phyloP scores from a whole-genome alignment of 2,113 vertebrate genomes.

The Arothron firmamentum region DNA sequence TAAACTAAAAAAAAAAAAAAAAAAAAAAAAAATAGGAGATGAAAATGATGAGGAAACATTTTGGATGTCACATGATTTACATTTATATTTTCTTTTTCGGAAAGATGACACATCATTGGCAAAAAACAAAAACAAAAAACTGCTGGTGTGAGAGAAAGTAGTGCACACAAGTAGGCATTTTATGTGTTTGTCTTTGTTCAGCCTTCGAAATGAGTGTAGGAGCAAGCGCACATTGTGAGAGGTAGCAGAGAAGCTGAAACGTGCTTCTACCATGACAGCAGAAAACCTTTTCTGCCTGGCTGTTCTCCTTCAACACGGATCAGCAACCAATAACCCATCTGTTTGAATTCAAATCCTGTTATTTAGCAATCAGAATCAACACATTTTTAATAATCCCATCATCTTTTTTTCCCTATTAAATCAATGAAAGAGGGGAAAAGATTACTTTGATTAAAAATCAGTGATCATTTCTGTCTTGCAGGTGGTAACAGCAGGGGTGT shows the following conservation, averaged over 20 bases:
- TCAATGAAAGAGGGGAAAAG: too few relatives aligned
- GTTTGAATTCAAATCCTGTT: too few relatives aligned
- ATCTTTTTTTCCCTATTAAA: too few relatives aligned
- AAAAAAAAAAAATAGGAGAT: constrained; percentile 15
- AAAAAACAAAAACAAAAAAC: constrained; percentile 62
- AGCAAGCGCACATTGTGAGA: constrained; percentile 57
- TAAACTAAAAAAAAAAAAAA: constrained; percentile 14
- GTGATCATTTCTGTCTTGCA: too few relatives aligned
- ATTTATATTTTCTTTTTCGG: constrained; percentile 14
- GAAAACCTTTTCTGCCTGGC: constrained; percentile 1
- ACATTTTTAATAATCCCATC: too few relatives aligned
- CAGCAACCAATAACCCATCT: too few relatives aligned
- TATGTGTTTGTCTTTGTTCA: constrained; percentile 25
- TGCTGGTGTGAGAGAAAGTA: constrained; percentile 69
- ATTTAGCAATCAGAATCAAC: too few relatives aligned
- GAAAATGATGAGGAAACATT: too few relatives aligned
- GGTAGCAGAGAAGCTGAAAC: constrained; percentile 47
- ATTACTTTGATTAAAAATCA: too few relatives aligned
- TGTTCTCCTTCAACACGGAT: too few relatives aligned
- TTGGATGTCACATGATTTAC: too few relatives aligned
- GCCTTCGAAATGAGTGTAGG: constrained; percentile 14
- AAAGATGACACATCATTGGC: constrained; percentile 70
- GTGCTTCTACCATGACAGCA: constrained; percentile 1
- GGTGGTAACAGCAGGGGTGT: too few relatives aligned
- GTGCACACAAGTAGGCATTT: constrained; percentile 42